Evolutionary conservation across 2,797 vertebrate species (phyloP), one percentile per base, ranked within the genome.

Genomic region (Meriones psammophilus): DNA sequence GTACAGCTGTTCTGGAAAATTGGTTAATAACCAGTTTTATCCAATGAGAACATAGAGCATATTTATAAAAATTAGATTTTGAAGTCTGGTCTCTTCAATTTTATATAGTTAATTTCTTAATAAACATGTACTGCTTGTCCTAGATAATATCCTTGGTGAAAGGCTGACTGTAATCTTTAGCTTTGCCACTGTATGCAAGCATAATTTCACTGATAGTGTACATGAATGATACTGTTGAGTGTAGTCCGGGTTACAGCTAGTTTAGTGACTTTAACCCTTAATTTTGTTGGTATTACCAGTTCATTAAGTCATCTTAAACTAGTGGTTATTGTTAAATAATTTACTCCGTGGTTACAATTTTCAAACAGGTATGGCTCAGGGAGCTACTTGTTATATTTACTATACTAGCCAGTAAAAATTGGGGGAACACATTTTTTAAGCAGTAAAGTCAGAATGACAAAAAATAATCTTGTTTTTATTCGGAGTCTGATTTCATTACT

Each of bases 391-490:
- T 96, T 89, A n/a, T 92, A 97, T 92, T 95, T 96, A 93, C 94
- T 96, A 1, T 0, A 91, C 90, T 98, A 94, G 97, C 89, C 76
- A 83, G 95, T 97, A 96, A 96, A 97, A 97, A 95, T 87, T 89
- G 71, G 95, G 97, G 97, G 98, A 97, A 98, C 97, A 98, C 97
- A 98, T 98, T 58, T 58, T 98, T 98, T 96, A 99, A 98, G 98
- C 98, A 98, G 98, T 98, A 94, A 98, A 98, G 98, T 98, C 98
- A 98, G 98, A 98, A 98, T 99, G 98, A 98, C 98, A 58, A 99
- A 99, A 99, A 99, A 99, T 99, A 99, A 98, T 98, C 98, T 98
- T 98, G 98, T 98, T 98, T 99, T 99, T 99, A 98, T 99, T 99
- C 98, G 98, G 98, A 98, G 98, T 98, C 98, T 98, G 98, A 98